These are phyloP conservation scores for Aphyosemion australe DNA, from an alignment of 2,113 vertebrate genomes.

Conservation along the genomic window DNA sequence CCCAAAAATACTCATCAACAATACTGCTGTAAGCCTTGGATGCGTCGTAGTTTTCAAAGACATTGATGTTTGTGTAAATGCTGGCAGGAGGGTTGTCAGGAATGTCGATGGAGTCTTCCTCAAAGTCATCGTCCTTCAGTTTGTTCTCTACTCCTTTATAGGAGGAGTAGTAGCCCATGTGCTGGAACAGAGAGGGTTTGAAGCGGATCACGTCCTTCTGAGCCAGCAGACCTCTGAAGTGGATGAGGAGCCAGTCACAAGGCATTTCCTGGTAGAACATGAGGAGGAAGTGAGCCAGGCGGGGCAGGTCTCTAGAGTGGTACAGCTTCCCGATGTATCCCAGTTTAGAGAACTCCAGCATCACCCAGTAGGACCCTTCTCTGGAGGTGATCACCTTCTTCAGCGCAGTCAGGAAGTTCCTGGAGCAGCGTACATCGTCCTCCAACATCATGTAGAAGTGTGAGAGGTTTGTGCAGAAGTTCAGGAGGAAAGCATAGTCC, in stretches of 20 bases:
- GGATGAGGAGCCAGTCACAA: slow-evolving; percentile 96
- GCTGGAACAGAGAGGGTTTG: slow-evolving; percentile 98
- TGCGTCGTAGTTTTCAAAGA: slow-evolving; percentile 95
- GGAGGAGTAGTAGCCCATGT: slow-evolving; percentile 98
- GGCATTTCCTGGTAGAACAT: slow-evolving; percentile 99
- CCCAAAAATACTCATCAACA: slow-evolving; percentile 97
- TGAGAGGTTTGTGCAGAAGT: slow-evolving; percentile 98
- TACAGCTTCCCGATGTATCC: slow-evolving; percentile 99
- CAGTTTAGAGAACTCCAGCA: slow-evolving; percentile 96
- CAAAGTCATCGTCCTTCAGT: slow-evolving; percentile 97
- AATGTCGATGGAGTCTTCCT: slow-evolving; percentile 94
- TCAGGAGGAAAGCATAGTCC: slow-evolving; percentile 88
- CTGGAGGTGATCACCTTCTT: slow-evolving; percentile 96
- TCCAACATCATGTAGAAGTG: slow-evolving; percentile 98
- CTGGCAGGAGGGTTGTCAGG: slow-evolving; percentile 95
- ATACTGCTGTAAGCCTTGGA: slow-evolving; percentile 91
- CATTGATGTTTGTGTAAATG: slow-evolving; percentile 93
- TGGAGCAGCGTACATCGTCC: slow-evolving; percentile 94
- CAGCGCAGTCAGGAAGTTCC: slow-evolving; percentile 93
- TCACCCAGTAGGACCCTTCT: slow-evolving; percentile 97
- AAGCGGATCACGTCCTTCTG: slow-evolving; percentile 93
- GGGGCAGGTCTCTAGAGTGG: slow-evolving; percentile 85
- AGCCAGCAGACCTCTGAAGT: slow-evolving; percentile 91
- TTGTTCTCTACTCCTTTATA: slow-evolving; percentile 97
- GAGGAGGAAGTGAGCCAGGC: slow-evolving; percentile 94